Evolutionary conservation across 1,140 invertebrate genomes (phyloP).

Genomic region (Hylyphantes graminicola): DNA sequence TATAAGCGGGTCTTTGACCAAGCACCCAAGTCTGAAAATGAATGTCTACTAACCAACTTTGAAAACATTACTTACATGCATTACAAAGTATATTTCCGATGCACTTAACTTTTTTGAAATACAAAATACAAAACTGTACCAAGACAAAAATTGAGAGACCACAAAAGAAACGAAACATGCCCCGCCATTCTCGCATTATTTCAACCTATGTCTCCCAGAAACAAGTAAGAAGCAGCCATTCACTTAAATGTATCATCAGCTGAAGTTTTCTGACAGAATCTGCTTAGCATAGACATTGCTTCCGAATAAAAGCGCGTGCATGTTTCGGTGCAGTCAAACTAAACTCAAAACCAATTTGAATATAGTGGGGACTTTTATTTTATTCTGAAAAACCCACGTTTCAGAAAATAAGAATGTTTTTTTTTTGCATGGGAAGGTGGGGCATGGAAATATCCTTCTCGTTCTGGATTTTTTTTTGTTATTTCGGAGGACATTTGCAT

Average conservation of each 20-base stretch:
- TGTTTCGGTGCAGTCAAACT: conserved; percentile 24
- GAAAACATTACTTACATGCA: no score
- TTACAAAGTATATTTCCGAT: no score
- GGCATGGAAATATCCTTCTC: conserved; percentile 40
- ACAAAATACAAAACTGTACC: no score
- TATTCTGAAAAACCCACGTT: conserved; percentile 15
- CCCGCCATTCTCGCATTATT: no score
- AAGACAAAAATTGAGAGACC: no score
- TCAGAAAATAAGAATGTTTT: conserved; percentile 34
- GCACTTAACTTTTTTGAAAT: no score
- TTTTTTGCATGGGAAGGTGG: conserved; percentile 3
- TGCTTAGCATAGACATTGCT: conserved; percentile 48
- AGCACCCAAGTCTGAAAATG: no score
- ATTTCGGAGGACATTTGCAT: conserved; percentile 27
- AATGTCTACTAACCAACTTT: no score
- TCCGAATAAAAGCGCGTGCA: conserved; percentile 27
- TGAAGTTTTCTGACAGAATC: conserved; percentile 36
- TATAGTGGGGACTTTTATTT: conserved; percentile 33
- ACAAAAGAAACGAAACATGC: no score
- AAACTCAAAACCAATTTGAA: conserved; percentile 50
- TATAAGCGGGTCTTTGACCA: no score
- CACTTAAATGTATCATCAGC: conserved; percentile 29
- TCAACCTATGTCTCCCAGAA: background rate
- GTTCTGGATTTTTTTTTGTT: conserved; percentile 5
- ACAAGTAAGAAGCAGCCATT: conserved; percentile 40